Base-by-base conservation (phyloP, 2,888 invertebrate species). In the Agrilus cyanescens region DNA sequence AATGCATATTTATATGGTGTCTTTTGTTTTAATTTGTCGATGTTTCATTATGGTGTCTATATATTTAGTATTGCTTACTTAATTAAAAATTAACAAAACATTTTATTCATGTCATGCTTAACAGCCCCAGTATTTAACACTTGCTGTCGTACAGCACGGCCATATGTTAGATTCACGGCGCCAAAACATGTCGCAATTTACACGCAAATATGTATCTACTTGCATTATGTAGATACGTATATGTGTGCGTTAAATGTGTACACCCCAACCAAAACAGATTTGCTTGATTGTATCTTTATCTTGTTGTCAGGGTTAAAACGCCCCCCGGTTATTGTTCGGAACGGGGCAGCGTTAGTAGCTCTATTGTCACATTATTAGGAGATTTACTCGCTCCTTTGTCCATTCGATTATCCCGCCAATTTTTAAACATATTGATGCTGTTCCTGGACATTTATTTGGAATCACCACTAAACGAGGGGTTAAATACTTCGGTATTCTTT, bases 221-320 rank as follows among this genome's bases (percentile, higher is more conserved):
- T 25, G 10, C 10, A 25, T 10, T 20, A 6, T 25, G 25, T 10
- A 20, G 8, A 25, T 10, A 25, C 10, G 25, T 20, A 7, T 25
- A 25, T 25, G 20, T 20, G 7, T 20, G 20, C 7, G 25, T 25
- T 25, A 35, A 39, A 32, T 32, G 12, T 33, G 42, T 20, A 39
- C 39, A 42, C 48, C 47, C 42, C 44, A 44, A 46, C 47, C 49
- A 47, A 44, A 49, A 41, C 53, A 51, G 53, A 53, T 53, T 53
- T 53, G 50, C 47, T 44, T 44, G 53, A 53, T 53, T 51, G 53
- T 53, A 48, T 53, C 53, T 53, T 49, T 50, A 51, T 53, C 51
- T 51, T 53, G 41, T 38, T 41, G 25, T 39, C 38, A 43, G 46
- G 50, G 50, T 48, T 45, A 45, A 43, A 47, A 47, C 48, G 47